Conservation (phyloP, 2,797 vertebrate species). For the Prunella strophiata region DNA sequence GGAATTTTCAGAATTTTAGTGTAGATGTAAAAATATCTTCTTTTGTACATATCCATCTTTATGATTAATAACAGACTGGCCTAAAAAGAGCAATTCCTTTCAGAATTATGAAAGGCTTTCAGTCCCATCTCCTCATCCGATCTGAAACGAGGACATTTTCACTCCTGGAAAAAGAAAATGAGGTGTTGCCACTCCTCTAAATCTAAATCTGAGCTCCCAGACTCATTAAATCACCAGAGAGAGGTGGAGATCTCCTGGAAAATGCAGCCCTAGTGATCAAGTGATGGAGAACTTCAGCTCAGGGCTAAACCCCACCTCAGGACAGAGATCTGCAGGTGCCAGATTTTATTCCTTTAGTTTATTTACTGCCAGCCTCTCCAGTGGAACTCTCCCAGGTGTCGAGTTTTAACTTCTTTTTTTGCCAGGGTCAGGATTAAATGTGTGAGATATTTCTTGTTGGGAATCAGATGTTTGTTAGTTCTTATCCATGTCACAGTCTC, state of each 20-base stretch:
- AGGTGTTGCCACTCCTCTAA: background rate
- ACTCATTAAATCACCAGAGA: background rate
- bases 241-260: background rate
- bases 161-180: background rate
- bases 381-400: background rate
- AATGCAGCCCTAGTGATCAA: background rate
- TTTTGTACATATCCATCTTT: background rate
- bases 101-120: background rate
- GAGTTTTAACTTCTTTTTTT: background rate
- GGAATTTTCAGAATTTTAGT: background rate
- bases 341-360: background rate
- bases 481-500: too few species aligned
- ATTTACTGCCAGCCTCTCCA: background rate
- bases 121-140: background rate
- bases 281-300: background rate
- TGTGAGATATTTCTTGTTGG: background rate
- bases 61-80: background rate
- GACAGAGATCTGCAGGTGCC: background rate
- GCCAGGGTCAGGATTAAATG: background rate
- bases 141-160: background rate
- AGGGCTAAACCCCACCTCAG: background rate
- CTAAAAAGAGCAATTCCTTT: background rate
- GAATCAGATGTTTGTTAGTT: too few species aligned
- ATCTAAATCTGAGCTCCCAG: background rate
- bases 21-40: background rate